These are phyloP conservation scores for Bryconaethiops microstoma DNA, from an alignment of 2,797 vertebrate species.

Conservation along the genomic window DNA sequence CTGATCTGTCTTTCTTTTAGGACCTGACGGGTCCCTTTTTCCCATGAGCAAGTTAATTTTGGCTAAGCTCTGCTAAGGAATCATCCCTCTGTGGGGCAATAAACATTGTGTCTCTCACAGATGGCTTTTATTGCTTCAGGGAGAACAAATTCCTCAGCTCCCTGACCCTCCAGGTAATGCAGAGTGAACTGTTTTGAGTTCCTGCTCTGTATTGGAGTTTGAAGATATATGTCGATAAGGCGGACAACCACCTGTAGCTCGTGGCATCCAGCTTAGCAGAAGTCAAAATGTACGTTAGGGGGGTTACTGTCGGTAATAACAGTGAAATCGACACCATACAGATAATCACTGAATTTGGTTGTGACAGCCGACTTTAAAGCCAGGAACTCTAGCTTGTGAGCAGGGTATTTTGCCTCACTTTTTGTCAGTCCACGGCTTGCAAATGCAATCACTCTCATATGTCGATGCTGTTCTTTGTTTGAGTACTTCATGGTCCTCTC, in stretches of 20 bases:
- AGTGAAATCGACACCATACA: neutral
- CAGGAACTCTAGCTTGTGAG: neutral
- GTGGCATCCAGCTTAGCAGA: neutral
- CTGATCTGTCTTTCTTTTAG: too few relatives aligned
- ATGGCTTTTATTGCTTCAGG: neutral
- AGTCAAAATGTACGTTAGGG: neutral
- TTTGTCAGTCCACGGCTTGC: neutral
- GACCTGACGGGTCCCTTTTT: too few relatives aligned
- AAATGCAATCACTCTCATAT: neutral
- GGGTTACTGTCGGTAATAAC: constrained; percentile 1
- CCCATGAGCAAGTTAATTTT: too few relatives aligned
- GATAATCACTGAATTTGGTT: neutral
- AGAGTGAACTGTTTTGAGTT: neutral
- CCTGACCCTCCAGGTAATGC: neutral
- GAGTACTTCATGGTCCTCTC: too few relatives aligned
- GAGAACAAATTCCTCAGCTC: neutral
- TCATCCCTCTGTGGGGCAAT: neutral
- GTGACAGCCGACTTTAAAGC: constrained; percentile 19
- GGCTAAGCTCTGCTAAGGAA: too few relatives aligned
- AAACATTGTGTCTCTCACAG: neutral
- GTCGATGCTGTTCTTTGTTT: neutral
- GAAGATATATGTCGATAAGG: neutral
- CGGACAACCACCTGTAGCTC: constrained; percentile 1
- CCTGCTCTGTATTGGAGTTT: neutral
- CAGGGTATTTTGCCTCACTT: neutral